phyloP scores from a whole-genome alignment of 2,888 invertebrate genomes.

The Scaptomyza parva region DNA sequence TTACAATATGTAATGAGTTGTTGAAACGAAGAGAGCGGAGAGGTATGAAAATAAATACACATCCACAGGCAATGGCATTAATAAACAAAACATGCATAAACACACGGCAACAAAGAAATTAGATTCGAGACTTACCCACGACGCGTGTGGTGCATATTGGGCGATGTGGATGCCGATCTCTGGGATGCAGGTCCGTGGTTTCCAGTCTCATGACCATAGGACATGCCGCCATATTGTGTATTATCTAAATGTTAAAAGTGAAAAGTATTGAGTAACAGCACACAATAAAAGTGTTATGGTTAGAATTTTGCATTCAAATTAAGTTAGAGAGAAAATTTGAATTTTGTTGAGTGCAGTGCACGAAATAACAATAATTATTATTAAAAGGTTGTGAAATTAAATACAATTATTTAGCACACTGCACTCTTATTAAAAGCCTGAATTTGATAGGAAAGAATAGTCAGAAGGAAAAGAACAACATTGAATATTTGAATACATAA shows the following conservation, averaged over 20 bases:
- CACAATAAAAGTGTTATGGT: background rate
- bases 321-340: conserved; percentile 31
- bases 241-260: conserved; percentile 56
- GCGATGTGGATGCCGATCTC: conserved; percentile 82
- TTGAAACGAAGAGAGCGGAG: conserved; percentile 4
- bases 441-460: conserved; percentile 57
- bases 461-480: conserved; percentile 48
- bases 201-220: conserved; percentile 74
- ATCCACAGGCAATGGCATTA: conserved; percentile 54
- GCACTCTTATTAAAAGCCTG: conserved; percentile 35
- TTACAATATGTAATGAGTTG: conserved; percentile 23
- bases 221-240: conserved; percentile 74
- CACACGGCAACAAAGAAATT: conserved; percentile 1
- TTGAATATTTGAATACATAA: conserved; percentile 48
- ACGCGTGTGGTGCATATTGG: conserved; percentile 81
- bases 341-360: conserved; percentile 34
- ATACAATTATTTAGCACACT: conserved; percentile 36
- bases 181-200: conserved; percentile 69
- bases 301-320: conserved; percentile 34
- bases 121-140: conserved; percentile 78
- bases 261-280: conserved; percentile 7
- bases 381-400: background rate
- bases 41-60: conserved; percentile 56
- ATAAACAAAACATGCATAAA: conserved; percentile 32
- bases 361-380: background rate